Base-by-base conservation (phyloP, 2,113 vertebrate species). In the Phoenicopterus ruber region DNA sequence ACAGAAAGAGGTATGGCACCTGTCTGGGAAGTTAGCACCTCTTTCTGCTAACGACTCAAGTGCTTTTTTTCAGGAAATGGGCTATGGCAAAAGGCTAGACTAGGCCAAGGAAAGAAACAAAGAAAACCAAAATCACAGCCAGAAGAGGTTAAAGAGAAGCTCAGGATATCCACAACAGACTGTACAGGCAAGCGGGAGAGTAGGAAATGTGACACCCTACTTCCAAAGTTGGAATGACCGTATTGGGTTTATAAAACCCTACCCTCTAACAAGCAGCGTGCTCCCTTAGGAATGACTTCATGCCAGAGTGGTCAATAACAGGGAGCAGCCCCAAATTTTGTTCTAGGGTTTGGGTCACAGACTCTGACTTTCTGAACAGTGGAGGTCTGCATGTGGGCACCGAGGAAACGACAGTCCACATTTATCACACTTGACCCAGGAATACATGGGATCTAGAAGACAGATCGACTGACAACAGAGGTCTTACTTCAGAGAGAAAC, bases 331-430 rank as follows among this genome's bases (percentile, higher is more conserved):
- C 31, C 62, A 34, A 2, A 40, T 34, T 49, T 20, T 52, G 7
- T 49, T 46, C 67, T 10, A 65, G 28, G 34, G 44, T 42, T 46
- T 50, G 28, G 42, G 38, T 28, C 47, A 21, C 38, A 52, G 62
- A 34, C 12, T n/a, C 40, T 20, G 63, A 32, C 29, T n/a, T 61
- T 19, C 12, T n/a, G 15, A 85, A 21, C 1, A 1, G 20, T 0
- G 1, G 32, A 76, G 26, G 7, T 24, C 44, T 66, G 71, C 55
- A 58, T 1, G 0, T 6, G 29, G 36, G 25, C 57, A 76, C 29
- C 0, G 0, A n/a, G 58, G 16, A 49, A 80, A 42, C 0, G 0
- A 22, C 49, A 70, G 38, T 1, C 40, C 42, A 13, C 29, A 4
- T 29, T 29, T 6, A 44, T 31, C 52, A 36, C 24, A 13, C 26